phyloP scores from a whole-genome alignment of 2,797 vertebrate species.

The Falco rusticolus region DNA sequence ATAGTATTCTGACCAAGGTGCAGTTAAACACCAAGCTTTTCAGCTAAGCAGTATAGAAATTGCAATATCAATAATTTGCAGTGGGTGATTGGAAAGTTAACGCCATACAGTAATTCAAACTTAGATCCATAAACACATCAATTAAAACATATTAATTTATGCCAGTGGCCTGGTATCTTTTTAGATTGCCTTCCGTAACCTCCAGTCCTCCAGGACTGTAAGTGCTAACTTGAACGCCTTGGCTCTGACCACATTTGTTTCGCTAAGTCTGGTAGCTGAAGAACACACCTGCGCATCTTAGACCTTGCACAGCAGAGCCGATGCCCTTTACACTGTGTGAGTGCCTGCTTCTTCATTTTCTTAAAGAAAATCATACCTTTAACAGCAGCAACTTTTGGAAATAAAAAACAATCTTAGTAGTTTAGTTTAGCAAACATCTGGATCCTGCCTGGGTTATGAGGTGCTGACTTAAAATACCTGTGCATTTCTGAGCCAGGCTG shows the following conservation, averaged over 20 bases:
- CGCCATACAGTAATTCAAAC: not conserved
- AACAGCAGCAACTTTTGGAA: not conserved
- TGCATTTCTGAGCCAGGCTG: not conserved
- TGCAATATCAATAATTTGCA: not conserved
- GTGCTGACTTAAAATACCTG: not conserved
- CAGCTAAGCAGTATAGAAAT: not conserved
- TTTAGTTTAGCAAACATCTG: not conserved
- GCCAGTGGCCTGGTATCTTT: not conserved
- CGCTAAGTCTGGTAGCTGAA: not conserved
- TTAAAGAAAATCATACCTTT: not conserved
- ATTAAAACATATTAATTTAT: not conserved
- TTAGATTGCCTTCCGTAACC: not conserved
- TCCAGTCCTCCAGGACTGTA: not conserved
- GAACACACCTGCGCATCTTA: not conserved
- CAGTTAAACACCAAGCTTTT: not conserved
- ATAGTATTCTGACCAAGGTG: not conserved
- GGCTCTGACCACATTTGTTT: not conserved
- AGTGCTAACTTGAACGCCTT: not conserved
- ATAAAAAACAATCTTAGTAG: not conserved
- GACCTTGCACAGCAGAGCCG: not conserved
- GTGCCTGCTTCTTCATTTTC: not conserved
- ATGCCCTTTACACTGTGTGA: not conserved
- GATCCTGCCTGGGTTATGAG: not conserved
- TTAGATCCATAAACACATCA: not conserved
- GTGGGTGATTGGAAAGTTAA: not conserved